Base-by-base conservation (phyloP, 2,888 invertebrate species). In the Prosapia bicincta region DNA sequence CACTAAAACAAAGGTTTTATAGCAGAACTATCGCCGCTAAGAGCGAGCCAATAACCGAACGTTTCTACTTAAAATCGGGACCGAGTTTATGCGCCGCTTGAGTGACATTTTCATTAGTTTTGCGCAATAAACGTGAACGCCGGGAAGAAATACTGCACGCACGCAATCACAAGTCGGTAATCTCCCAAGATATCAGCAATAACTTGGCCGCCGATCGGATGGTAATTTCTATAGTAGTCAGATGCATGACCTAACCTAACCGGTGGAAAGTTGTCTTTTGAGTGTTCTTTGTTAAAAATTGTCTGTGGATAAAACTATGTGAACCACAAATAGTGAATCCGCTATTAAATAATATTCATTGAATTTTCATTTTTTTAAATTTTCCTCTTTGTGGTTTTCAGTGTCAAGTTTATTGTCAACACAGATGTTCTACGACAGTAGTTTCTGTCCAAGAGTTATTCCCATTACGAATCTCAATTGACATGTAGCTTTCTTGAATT, bases 91-190 rank as follows among this genome's bases (percentile, higher is more conserved):
- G 54, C 20, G 54, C 54, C 3, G 7, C 54, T 54, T 54, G 54
- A 54, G 54, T 54, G 54, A 54, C 54, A 54, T 54, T 54, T 54
- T 54, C 54, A 54, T 54, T 54, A 54, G 54, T 54, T 54, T 54
- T 20, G 54, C 13, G 54, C 54, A 20, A 54, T 54, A 54, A 54
- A 54, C 54, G 54, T 54, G n/a, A 54, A 54, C 54, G 54, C 20
- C 20, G 20, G 3, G 54, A 54, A 54, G 54, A 54, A 54, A 54
- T 54, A 54, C 54, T 20, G 54, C 54, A 38, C 13, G 54, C 54
- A 54, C 13, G 54, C 54, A 54, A 54, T 54, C 54, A 54, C 3
- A 54, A 5, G 1, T 20, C 54, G 20, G 54, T 54, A 54, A 54
- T 54, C 54, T 54, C n/a, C 20, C 54, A 54, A 20, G 54, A 54